Base-by-base conservation (phyloP, 2,888 invertebrate species). In the Dione vanillae region DNA sequence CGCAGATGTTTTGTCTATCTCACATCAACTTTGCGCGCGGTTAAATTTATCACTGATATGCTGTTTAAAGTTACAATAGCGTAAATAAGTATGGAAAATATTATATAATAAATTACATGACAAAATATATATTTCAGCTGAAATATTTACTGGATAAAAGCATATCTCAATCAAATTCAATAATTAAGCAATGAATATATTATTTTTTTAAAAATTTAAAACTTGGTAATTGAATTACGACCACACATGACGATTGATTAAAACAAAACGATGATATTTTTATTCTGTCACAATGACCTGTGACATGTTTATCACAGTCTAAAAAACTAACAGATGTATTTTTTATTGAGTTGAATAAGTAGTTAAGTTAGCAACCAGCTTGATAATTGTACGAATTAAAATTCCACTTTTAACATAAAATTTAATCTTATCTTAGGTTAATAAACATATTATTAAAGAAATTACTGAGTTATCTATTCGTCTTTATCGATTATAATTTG, bases 1-100 rank as follows among this genome's bases (percentile, higher is more conserved):
- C 69, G 68, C 64, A 43, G 59, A 74, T 78, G 76, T 78, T 78
- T 76, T 72, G 77, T 77, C 78, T 78, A 75, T 73, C 66, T 71
- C 73, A 75, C 74, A 75, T 58, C 70, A 35, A 59, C 45, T 43
- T 19, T 52, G 45, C 20, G 54, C 54, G 66, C 51, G 59, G 62
- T 72, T 70, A 71, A 71, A 59, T 72, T 72, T 74, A 77, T 56
- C 69, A 54, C 9, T 51, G 14, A 37, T 51, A 52, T 12, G 49
- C 47, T 47, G 5, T 27, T 43, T 54, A 41, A 40, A 16, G 19
- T n/a, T 52, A 52, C 12, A 51, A 20, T 27, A 52, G 27, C 52
- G 12, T 3, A 51, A 6, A 12, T 1, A 52, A 52, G 27, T 7
- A 52, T 7, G 6, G 10, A 9, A 2, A 8, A 1, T 49, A 8